Percentiles rank a stretch among this genome's conserved stretches.
These are phyloP conservation scores for Oscarella lobularis DNA, from an alignment of 37 sponge, comb jelly and placozoan genomes.

Conservation along the genomic window DNA sequence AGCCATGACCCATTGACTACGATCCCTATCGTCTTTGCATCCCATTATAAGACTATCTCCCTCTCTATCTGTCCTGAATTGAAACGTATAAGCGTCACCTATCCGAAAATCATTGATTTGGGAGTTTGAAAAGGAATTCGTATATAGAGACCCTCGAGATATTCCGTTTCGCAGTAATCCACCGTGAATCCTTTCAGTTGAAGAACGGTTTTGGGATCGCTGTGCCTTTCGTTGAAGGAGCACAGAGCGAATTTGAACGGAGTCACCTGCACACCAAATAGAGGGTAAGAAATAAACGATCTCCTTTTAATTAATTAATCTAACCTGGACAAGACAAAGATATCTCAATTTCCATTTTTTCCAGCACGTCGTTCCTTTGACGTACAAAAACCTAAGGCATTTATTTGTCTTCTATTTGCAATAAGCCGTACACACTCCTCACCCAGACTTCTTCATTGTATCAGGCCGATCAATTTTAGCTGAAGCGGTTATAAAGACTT, in stretches of 20 bases:
- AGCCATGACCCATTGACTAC: constrained; percentile 11
- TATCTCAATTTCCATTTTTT: constrained; percentile 45
- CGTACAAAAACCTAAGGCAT: constrained; percentile 34
- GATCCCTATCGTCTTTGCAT: constrained; percentile 7
- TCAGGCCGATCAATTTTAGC: constrained; percentile 16
- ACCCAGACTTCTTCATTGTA: constrained; percentile 52
- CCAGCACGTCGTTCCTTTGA: constrained; percentile 31
- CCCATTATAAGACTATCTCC: constrained; percentile 7
- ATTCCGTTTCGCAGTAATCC: constrained; percentile 19
- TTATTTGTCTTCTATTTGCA: neutral
- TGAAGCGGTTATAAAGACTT: too few species aligned
- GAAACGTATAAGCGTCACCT: constrained; percentile 5
- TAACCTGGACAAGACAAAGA: constrained; percentile 50
- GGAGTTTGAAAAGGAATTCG: too few species aligned
- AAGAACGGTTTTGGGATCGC: constrained; percentile 31
- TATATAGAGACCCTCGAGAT: neutral
- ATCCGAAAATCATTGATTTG: too few species aligned
- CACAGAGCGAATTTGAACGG: constrained; percentile 52
- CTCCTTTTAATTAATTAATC: too few species aligned
- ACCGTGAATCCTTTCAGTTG: constrained; percentile 47
- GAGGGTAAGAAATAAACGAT: too few species aligned
- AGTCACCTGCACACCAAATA: constrained; percentile 7
- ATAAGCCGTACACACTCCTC: neutral
- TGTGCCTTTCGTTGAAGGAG: constrained; percentile 22
- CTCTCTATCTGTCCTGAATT: constrained; percentile 10